phyloP scores from a whole-genome alignment of 2,113 vertebrate genomes.

The Tupaia chinensis region DNA sequence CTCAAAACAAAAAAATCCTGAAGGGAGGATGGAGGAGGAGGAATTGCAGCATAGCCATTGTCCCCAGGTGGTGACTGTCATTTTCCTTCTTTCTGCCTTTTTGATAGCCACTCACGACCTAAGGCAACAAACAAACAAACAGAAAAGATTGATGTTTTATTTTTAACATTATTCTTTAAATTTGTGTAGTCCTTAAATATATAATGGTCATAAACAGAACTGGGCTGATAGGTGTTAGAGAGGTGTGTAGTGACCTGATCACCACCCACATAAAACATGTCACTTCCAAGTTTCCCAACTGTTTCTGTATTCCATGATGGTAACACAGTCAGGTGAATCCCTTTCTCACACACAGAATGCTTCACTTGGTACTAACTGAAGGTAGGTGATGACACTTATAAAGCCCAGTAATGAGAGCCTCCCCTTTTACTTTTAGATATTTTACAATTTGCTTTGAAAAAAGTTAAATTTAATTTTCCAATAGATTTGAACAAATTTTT shows the following conservation, averaged over 20 bases:
- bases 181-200: neutral
- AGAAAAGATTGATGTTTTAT: neutral
- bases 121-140: no score
- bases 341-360: neutral
- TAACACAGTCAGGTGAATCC: neutral
- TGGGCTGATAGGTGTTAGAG: neutral
- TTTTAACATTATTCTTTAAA: neutral
- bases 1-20: no score
- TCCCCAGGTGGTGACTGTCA: no score
- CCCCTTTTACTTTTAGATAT: neutral
- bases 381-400: neutral
- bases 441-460: constrained; percentile 31
- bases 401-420: neutral
- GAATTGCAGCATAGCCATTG: no score
- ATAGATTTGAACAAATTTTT: neutral
- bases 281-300: neutral
- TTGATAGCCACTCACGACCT: no score
- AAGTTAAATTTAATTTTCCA: neutral
- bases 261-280: neutral
- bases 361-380: neutral
- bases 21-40: no score
- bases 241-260: neutral
- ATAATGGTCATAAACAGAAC: neutral
- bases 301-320: no score
- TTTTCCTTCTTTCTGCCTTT: no score